A percentile compares a stretch with the other conserved stretches of the same genome.
phyloP scores from a whole-genome alignment of 2,888 invertebrate species.

The Amiota minor region DNA sequence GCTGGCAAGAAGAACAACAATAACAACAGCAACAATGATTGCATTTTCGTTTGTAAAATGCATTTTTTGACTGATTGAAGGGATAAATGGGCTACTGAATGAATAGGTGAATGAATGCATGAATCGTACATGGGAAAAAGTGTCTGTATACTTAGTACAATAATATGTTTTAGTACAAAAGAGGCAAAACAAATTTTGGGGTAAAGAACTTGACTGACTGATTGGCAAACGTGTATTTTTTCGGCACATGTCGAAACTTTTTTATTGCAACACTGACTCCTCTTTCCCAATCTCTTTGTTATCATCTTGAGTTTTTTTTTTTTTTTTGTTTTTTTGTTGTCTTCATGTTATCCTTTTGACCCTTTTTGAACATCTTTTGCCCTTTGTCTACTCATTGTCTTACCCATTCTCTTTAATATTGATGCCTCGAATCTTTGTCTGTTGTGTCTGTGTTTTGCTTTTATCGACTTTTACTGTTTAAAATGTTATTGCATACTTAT shows the following conservation, averaged over 20 bases:
- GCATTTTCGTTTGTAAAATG: constrained; percentile 25
- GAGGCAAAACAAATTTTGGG: no score
- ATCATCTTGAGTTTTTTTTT: no score
- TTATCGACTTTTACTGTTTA: no score
- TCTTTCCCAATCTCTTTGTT: neutral
- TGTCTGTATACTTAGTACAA: no score
- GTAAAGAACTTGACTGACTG: neutral
- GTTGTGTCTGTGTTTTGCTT: no score
- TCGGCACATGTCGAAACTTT: constrained; percentile 29
- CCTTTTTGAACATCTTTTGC: no score
- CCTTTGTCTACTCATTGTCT: no score
- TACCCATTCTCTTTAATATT: no score
- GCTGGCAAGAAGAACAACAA: neutral
- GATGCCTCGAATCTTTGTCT: no score
- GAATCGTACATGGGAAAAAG: no score
- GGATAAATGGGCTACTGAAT: neutral
- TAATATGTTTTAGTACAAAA: no score
- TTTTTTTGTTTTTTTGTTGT: neutral
- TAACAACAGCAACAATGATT: constrained; percentile 7
- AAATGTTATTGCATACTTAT: no score
- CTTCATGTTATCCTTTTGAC: neutral
- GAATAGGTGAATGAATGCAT: neutral
- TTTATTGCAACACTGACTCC: neutral
- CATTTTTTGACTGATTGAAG: constrained; percentile 21
- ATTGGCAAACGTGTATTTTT: constrained; percentile 15